Percentiles rank a stretch among this genome's conserved stretches.
Evolutionary conservation across 2,113 vertebrate genomes (phyloP).

Genomic region (Mixornis gularis): DNA sequence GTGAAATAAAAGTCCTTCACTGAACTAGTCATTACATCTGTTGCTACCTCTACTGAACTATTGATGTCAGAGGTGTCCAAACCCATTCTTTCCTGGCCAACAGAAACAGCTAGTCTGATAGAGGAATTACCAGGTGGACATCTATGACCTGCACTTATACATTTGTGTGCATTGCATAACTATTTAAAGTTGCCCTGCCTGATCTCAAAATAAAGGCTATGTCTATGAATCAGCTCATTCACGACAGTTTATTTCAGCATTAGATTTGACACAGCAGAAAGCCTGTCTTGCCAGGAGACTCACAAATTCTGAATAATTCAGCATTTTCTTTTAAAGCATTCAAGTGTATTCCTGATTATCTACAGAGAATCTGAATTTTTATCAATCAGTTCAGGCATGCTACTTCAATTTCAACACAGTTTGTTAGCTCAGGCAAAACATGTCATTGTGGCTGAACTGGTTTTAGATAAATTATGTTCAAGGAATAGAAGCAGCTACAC

Average conservation of each 20-base stretch:
- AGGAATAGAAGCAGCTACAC: not conserved
- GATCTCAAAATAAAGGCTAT: not conserved
- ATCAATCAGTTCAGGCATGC: not conserved
- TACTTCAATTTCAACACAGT: not conserved
- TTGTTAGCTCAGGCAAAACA: not conserved
- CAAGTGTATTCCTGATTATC: not conserved
- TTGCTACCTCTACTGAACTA: not conserved
- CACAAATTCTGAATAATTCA: not conserved
- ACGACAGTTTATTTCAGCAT: not conserved
- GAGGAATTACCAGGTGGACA: not conserved
- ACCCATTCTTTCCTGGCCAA: not conserved
- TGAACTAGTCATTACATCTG: not conserved
- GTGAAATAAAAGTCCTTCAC: not conserved
- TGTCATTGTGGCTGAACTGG: not conserved
- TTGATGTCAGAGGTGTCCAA: not conserved
- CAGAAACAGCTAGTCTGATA: not conserved
- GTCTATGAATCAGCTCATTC: not conserved
- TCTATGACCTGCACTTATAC: not conserved
- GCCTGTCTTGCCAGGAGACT: not conserved
- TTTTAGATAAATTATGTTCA: not conserved
- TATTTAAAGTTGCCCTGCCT: not conserved
- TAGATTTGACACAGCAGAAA: rapidly evolving
- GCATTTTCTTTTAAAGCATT: not conserved
- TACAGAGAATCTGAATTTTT: not conserved
- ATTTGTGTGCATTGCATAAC: not conserved